Evolutionary conservation across 2,113 vertebrate genomes (phyloP).

Genomic region (Larimichthys polyactis): DNA sequence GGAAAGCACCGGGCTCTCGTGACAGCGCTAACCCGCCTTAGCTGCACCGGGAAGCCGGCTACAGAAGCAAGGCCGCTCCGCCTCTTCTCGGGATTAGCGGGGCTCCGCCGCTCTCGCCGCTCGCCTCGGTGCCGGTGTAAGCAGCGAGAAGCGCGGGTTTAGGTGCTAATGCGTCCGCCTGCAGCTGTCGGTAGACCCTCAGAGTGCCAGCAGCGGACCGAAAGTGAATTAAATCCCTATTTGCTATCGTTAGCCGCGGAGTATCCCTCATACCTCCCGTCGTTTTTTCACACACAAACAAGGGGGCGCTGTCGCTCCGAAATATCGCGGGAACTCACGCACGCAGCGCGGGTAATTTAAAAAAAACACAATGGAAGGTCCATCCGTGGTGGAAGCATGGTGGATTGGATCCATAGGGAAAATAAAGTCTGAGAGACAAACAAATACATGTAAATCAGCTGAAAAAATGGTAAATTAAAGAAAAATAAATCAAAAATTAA

Average conservation of each 20-base stretch:
- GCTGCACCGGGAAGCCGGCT: slow-evolving; percentile 73
- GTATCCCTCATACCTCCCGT: slow-evolving; percentile 70
- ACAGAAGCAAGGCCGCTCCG: slow-evolving; percentile 81
- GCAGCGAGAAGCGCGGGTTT: neutral
- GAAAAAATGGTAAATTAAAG: too few species aligned
- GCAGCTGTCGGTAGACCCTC: slow-evolving; percentile 13
- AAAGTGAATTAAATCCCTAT: slow-evolving; percentile 71
- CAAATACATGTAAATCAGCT: too few species aligned
- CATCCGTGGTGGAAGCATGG: neutral
- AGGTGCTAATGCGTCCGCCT: neutral
- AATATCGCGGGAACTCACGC: slow-evolving; percentile 80
- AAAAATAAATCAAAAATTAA: too few species aligned
- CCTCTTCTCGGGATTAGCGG: slow-evolving; percentile 64
- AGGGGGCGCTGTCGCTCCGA: slow-evolving; percentile 77
- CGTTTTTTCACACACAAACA: slow-evolving; percentile 70
- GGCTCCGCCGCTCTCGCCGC: slow-evolving; percentile 38
- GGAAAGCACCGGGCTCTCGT: slow-evolving; percentile 73
- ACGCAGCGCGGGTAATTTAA: slow-evolving; percentile 23
- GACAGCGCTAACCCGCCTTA: slow-evolving; percentile 53
- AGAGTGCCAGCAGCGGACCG: neutral
- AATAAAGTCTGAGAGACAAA: too few species aligned
- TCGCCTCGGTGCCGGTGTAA: slow-evolving; percentile 22
- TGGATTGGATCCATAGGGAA: too few species aligned
- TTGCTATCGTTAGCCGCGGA: slow-evolving; percentile 81
- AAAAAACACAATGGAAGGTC: neutral